Evolutionary conservation across 2,888 invertebrate species (phyloP).

Genomic region (Drosophila suboccidentalis): DNA sequence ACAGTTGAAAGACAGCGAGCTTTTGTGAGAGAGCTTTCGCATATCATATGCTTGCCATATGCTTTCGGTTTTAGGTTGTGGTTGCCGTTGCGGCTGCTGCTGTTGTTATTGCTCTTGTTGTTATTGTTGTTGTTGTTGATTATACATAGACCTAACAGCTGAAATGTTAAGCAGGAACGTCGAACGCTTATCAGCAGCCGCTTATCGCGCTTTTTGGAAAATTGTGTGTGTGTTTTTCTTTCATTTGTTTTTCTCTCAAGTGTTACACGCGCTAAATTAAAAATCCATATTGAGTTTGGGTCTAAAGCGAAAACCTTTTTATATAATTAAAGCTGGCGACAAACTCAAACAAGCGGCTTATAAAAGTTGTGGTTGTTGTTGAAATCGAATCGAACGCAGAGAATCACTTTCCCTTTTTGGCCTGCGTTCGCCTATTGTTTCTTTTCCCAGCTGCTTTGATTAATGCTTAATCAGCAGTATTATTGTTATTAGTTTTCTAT

Average conservation of each 20-base stretch:
- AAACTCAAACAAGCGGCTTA: conserved; percentile 28
- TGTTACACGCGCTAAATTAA: conserved; percentile 54
- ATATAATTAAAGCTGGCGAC: conserved; percentile 62
- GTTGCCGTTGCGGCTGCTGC: neutral
- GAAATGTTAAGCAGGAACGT: conserved; percentile 43
- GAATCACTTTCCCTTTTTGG: conserved; percentile 74
- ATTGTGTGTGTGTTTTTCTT: conserved; percentile 32
- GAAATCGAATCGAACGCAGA: conserved; percentile 19
- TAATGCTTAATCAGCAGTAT: conserved; percentile 81
- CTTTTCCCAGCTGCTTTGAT: conserved; percentile 64
- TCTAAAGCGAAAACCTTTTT: conserved; percentile 56
- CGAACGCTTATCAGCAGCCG: conserved; percentile 55
- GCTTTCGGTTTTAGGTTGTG: conserved; percentile 41
- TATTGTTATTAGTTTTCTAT: conserved; percentile 78
- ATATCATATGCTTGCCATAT: conserved; percentile 34
- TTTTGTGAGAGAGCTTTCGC: conserved; percentile 28
- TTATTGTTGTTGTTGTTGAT: conserved; percentile 20
- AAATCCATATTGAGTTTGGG: conserved; percentile 60
- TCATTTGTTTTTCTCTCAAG: conserved; percentile 25
- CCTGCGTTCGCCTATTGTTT: conserved; percentile 39
- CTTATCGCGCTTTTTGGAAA: conserved; percentile 64
- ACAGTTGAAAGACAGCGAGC: conserved; percentile 21
- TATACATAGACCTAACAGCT: conserved; percentile 27
- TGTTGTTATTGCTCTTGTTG: neutral
- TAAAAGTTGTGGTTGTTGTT: conserved; percentile 28